phyloP scores from a whole-genome alignment of 2,113 vertebrate species.

The Hippotragus niger region DNA sequence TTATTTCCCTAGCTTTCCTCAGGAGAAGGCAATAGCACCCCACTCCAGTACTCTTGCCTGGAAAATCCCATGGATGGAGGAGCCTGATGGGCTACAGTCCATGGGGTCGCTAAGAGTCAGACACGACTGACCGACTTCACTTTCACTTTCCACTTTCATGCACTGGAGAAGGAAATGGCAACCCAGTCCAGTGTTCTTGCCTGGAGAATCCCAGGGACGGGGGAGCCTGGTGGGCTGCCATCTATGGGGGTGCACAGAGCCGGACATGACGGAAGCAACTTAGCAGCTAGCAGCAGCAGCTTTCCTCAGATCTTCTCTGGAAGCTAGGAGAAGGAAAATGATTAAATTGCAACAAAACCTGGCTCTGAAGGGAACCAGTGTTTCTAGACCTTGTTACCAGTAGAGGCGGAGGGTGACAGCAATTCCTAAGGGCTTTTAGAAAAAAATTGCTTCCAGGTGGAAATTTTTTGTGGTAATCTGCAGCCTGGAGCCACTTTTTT shows the following conservation, averaged over 20 bases:
- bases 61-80: too few species aligned
- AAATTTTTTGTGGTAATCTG: constrained; percentile 41
- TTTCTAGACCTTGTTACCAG: constrained; percentile 49
- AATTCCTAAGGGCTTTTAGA: constrained; percentile 56
- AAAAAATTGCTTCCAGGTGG: constrained; percentile 72
- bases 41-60: too few species aligned
- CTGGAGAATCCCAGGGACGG: too few species aligned
- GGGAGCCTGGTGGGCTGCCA: too few species aligned
- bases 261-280: too few species aligned
- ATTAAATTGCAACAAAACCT: constrained; percentile 62
- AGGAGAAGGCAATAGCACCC: background rate
- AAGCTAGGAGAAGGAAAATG: constrained; percentile 38
- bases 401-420: constrained; percentile 31
- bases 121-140: too few species aligned
- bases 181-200: too few species aligned
- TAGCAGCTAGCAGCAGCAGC: background rate
- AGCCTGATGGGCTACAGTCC: too few species aligned
- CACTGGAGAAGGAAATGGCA: too few species aligned
- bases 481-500: constrained; percentile 2
- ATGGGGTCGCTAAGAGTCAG: too few species aligned
- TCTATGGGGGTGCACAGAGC: too few species aligned
- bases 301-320: constrained; percentile 42
- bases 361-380: constrained; percentile 28
- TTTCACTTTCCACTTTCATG: too few species aligned
- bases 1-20: background rate